Conservation (phyloP, 2,888 invertebrate species). For the Drepanosiphum platanoidis region DNA sequence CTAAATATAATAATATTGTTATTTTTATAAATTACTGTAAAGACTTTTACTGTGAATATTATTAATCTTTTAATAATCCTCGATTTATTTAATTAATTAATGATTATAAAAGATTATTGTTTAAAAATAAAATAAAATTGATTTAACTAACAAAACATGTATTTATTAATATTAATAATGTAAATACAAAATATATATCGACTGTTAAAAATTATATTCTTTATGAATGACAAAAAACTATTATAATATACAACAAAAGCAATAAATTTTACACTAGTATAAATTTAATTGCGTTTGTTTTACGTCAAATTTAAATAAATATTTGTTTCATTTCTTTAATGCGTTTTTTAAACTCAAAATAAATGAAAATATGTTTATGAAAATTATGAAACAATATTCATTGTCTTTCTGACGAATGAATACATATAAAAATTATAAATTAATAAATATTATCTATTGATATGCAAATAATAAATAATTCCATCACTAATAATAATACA, state of each 20-base stretch:
- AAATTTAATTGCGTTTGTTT: no score
- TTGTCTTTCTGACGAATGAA: constrained; percentile 52
- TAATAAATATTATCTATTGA: constrained; percentile 48
- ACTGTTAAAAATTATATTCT: no score
- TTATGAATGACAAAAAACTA: no score
- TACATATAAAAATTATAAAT: constrained; percentile 27
- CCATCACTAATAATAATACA: constrained; percentile 44
- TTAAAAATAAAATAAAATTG: no score
- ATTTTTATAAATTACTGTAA: background rate
- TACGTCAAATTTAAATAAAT: no score
- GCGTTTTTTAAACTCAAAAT: constrained; percentile 28
- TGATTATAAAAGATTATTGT: no score
- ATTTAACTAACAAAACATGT: background rate
- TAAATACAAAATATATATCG: no score
- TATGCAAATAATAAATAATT: constrained; percentile 41
- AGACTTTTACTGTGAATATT: background rate
- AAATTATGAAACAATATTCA: constrained; percentile 38
- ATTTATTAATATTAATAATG: background rate
- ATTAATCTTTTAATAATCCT: background rate
- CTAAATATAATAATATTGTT: constrained; percentile 7
- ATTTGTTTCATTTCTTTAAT: constrained; percentile 10
- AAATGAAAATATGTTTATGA: constrained; percentile 24
- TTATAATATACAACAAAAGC: no score
- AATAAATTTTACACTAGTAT: no score
- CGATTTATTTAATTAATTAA: background rate